Evolutionary conservation across 37 sponge, comb jelly and placozoan species (phyloP), one percentile per base, ranked within the genome.

Genomic region (Halichondria panicea): DNA sequence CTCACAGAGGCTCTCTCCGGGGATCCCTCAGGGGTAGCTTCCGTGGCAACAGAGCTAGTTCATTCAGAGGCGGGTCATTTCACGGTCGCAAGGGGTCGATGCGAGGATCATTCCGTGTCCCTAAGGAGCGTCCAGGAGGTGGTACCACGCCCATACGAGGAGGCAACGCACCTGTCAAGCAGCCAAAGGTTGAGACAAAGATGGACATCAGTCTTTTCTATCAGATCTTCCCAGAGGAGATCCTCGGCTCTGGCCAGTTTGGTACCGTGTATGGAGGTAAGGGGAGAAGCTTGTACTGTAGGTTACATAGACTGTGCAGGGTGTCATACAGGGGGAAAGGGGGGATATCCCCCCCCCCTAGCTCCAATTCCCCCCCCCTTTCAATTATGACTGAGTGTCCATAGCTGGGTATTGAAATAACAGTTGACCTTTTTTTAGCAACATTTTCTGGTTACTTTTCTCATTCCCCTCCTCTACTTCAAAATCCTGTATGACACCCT

Each of bases 211-310:
- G 91, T 60, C 81, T 87, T 28, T 80, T 92, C 60, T 98, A 93
- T 63, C 99, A 98, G 77, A 92, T 98, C 56, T 92, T 80, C 64
- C 89, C 88, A 0, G 91, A 90, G 25, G 96, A 98, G 42, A 79
- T 95, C 4, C 91, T 98, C 28, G 99, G 99, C n/a, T 92, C 96
- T 55, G 99, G 99, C 1, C 99, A 98, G 66, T 98, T 98, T 90
- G 99, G 99, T 12, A 95, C 92, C 7, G 99, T 98, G 13, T 95
- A 93, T 81, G 96, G 88, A 81, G 99, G 97, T 93, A 48, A 67
- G 80, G 43, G 67, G 43, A 61, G 52, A 9, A 44, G 58, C 24
- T 41, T 55, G 37, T 13, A n/a, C n/a, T n/a, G n/a, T n/a, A n/a
- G n/a, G n/a, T n/a, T n/a, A n/a, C n/a, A n/a, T n/a, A n/a, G n/a